These are phyloP conservation scores for Callionymus lyra DNA, from an alignment of 2,113 vertebrate species.

Conservation along the genomic window DNA sequence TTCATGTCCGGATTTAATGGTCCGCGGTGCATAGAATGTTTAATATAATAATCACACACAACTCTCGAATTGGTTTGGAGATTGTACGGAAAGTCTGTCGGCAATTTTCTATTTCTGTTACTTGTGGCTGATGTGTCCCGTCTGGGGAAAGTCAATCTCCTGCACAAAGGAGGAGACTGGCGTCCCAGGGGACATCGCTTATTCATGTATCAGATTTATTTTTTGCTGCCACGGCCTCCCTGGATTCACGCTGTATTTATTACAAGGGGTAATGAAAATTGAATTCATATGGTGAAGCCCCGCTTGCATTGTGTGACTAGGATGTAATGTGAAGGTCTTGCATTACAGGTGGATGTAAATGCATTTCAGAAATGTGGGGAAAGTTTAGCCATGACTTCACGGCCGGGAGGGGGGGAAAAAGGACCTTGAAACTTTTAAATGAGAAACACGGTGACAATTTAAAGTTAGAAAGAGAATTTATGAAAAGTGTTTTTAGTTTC, in stretches of 20 bases:
- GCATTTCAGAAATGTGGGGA: not conserved
- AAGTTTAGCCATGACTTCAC: conserved; percentile 15
- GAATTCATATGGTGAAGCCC: conserved; percentile 55
- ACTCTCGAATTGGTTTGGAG: conserved; percentile 42
- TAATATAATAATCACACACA: conserved; percentile 16
- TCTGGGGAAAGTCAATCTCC: conserved; percentile 69
- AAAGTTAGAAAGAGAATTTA: no score
- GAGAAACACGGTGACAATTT: conserved; percentile 16
- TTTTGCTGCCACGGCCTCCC: conserved; percentile 57
- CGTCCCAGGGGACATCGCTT: conserved; percentile 60
- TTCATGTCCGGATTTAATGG: not conserved
- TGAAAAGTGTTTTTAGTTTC: no score
- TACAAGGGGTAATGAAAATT: conserved; percentile 62
- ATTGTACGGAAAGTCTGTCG: conserved; percentile 39
- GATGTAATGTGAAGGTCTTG: conserved; percentile 42
- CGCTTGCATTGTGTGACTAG: conserved; percentile 48
- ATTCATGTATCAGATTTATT: conserved; percentile 73
- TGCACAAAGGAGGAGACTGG: conserved; percentile 62
- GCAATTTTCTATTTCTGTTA: conserved; percentile 59
- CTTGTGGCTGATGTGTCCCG: conserved; percentile 60
- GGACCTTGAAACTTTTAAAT: conserved; percentile 30
- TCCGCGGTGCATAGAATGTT: not conserved
- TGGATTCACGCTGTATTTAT: conserved; percentile 63
- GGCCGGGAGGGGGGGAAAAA: conserved; percentile 12
- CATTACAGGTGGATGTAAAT: conserved; percentile 9